Conservation (phyloP, 2,888 invertebrate genomes). For the Eupithecia vulgata region DNA sequence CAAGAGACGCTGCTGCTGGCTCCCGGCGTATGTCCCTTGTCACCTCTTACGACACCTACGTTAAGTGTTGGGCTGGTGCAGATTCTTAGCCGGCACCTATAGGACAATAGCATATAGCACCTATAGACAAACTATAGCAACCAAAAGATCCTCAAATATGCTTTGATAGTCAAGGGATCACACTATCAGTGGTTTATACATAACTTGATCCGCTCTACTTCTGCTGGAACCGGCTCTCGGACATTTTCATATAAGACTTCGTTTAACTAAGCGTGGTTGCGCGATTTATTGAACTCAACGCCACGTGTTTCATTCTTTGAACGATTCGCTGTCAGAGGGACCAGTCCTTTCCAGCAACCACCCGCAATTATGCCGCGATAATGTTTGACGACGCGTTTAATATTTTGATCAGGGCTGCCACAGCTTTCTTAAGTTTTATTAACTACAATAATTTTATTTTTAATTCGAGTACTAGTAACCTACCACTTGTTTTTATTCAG, state of each 20-base stretch:
- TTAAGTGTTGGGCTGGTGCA: no score
- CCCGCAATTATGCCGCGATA: constrained; percentile 69
- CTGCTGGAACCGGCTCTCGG: neutral
- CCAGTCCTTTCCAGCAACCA: constrained; percentile 44
- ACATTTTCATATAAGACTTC: neutral
- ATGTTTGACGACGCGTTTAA: constrained; percentile 70
- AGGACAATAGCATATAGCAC: no score
- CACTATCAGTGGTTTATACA: neutral
- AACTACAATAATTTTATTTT: neutral
- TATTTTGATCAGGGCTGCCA: constrained; percentile 68
- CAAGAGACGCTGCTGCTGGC: no score
- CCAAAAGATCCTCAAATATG: no score
- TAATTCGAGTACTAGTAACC: neutral
- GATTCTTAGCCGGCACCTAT: no score
- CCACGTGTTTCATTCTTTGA: neutral
- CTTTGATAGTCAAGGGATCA: neutral
- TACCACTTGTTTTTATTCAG: neutral
- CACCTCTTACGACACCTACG: no score
- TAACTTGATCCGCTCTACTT: neutral
- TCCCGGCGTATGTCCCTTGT: no score
- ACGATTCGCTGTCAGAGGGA: constrained; percentile 40
- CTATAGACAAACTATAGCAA: no score
- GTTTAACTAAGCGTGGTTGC: neutral
- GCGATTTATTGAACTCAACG: neutral
- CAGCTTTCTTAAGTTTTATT: neutral